Evolutionary conservation across 2,888 invertebrate genomes (phyloP).

Genomic region (Laspeyria flexula): DNA sequence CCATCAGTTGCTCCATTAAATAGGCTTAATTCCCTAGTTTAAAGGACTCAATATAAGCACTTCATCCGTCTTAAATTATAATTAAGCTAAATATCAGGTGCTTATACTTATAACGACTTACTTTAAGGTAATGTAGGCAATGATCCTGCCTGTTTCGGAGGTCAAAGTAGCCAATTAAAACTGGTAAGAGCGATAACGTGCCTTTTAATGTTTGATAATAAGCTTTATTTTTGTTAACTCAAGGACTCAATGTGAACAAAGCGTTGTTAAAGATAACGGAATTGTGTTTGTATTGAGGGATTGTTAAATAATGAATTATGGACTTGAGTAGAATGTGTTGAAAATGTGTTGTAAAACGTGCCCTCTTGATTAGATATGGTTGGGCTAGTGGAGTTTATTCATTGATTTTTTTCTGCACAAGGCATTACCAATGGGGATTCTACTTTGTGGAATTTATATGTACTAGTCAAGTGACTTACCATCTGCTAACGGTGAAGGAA

Average conservation of each 20-base stretch:
- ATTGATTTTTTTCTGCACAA: too few species aligned
- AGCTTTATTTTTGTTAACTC: slow-evolving; percentile 14
- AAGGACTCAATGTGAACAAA: slow-evolving; percentile 5
- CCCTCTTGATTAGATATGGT: too few species aligned
- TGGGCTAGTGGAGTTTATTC: too few species aligned
- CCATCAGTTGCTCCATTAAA: neutral
- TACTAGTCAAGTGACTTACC: too few species aligned
- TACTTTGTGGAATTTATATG: too few species aligned
- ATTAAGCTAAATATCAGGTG: slow-evolving; percentile 3
- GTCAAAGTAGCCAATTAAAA: slow-evolving; percentile 33
- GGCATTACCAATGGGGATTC: too few species aligned
- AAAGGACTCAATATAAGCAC: neutral
- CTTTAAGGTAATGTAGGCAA: slow-evolving; percentile 16
- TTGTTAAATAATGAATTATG: too few species aligned
- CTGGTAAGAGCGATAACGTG: slow-evolving; percentile 11
- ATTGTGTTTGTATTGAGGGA: neutral
- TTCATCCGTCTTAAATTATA: neutral
- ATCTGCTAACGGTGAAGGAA: too few species aligned
- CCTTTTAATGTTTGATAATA: slow-evolving; percentile 20
- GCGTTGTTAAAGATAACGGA: too few species aligned
- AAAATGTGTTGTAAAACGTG: too few species aligned
- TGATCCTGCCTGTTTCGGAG: slow-evolving; percentile 19
- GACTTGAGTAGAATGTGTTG: too few species aligned
- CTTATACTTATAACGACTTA: slow-evolving; percentile 1
- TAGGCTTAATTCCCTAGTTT: neutral